Evolutionary conservation across 2,797 vertebrate species (phyloP).

Genomic region (Galagoides demidoff): DNA sequence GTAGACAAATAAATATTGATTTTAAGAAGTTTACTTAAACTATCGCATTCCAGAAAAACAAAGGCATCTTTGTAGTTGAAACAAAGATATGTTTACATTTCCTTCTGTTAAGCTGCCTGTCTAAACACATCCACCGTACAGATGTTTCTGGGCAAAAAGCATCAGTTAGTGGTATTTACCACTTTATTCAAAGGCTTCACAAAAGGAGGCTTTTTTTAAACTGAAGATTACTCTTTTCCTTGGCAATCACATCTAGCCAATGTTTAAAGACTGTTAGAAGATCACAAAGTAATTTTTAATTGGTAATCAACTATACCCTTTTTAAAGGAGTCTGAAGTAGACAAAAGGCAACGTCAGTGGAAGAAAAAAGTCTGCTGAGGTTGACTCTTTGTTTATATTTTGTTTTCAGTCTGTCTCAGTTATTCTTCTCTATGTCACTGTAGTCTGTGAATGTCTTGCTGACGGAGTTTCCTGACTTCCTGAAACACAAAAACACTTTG

Average conservation of each 20-base stretch:
- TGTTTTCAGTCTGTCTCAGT: not conserved
- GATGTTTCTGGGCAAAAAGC: conserved; percentile 73
- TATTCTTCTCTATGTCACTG: not conserved
- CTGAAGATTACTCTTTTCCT: conserved; percentile 44
- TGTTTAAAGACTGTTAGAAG: conserved; percentile 53
- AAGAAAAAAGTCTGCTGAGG: conserved; percentile 1
- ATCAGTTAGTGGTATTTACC: conserved; percentile 42
- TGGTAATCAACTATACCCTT: conserved; percentile 18
- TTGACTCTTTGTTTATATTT: conserved; percentile 24
- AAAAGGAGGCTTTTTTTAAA: conserved; percentile 21
- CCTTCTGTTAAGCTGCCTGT: conserved; percentile 69
- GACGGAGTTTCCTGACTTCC: not conserved
- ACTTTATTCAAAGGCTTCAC: conserved; percentile 21
- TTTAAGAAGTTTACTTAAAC: conserved; percentile 68
- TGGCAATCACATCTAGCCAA: conserved; percentile 50
- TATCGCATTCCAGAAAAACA: conserved; percentile 72
- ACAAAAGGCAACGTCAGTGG: conserved; percentile 1
- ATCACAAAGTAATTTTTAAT: conserved; percentile 38
- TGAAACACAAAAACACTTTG: not conserved
- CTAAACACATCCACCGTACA: conserved; percentile 63
- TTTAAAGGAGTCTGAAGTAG: conserved; percentile 30
- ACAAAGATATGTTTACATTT: conserved; percentile 76
- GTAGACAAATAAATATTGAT: conserved; percentile 49
- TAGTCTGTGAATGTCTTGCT: not conserved
- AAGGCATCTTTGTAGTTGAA: conserved; percentile 69